phyloP scores from a whole-genome alignment of 2,888 invertebrate genomes.

The Notodonta ziczac region DNA sequence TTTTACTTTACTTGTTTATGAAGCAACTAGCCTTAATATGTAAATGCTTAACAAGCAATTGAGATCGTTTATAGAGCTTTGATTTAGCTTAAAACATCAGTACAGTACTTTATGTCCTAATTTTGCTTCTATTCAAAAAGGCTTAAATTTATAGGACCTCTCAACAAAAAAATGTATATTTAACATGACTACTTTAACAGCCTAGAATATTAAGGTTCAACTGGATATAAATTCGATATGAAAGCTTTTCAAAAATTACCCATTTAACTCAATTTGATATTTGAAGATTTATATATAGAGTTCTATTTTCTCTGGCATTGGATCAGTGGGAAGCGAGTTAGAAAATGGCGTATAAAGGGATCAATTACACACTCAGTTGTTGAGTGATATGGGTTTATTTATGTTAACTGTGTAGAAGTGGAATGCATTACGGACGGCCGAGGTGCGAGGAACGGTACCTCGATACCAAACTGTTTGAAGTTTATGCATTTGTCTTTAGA shows the following conservation, averaged over 20 bases:
- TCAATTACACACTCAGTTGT: conserved; percentile 54
- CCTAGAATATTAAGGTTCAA: conserved; percentile 21
- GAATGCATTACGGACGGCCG: conserved; percentile 37
- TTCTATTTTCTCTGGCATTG: conserved; percentile 9
- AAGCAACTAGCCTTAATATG: no score
- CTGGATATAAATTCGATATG: conserved; percentile 25
- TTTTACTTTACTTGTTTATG: no score
- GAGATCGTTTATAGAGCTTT: no score
- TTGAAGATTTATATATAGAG: background rate
- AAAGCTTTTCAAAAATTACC: conserved; percentile 17
- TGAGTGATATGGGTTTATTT: conserved; percentile 58
- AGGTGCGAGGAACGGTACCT: conserved; percentile 20
- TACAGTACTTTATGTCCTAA: no score
- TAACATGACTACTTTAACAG: background rate
- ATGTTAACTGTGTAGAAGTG: conserved; percentile 46
- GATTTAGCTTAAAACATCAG: no score
- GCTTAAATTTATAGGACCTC: no score
- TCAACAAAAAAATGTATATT: conserved; percentile 5
- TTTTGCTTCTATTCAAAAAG: no score
- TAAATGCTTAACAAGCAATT: no score
- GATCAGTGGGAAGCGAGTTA: conserved; percentile 23
- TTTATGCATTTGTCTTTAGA: conserved; percentile 21
- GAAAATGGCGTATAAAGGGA: conserved; percentile 49
- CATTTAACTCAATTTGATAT: conserved; percentile 2
- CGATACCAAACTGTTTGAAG: conserved; percentile 18